phyloP scores from a whole-genome alignment of 2,888 invertebrate genomes.

The Malachius bipustulatus region DNA sequence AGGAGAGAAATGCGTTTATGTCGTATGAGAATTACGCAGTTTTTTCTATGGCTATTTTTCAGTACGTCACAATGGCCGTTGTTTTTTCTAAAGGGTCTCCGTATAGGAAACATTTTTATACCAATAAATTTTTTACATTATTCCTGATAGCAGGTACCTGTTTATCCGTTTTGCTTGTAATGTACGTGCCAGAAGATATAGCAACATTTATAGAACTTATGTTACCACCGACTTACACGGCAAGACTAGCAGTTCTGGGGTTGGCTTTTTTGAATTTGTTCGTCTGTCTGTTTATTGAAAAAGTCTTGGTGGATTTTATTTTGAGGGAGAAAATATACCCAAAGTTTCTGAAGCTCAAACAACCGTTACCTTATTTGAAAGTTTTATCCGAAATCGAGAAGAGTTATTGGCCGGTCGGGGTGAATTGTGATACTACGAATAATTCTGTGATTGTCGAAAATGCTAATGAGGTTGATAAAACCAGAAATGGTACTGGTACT shows the following conservation, averaged over 20 bases:
- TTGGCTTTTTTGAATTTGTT: slow-evolving; percentile 44
- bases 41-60: slow-evolving; percentile 50
- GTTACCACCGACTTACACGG: slow-evolving; percentile 46
- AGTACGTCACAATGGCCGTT: slow-evolving; percentile 52
- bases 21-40: slow-evolving; percentile 52
- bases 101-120: slow-evolving; percentile 48
- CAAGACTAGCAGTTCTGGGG: slow-evolving; percentile 35
- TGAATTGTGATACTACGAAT: too few relatives aligned
- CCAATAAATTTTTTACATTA: slow-evolving; percentile 43
- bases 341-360: neutral
- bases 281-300: slow-evolving; percentile 44
- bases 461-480: too few relatives aligned
- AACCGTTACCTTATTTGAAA: neutral
- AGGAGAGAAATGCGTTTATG: slow-evolving; percentile 30
- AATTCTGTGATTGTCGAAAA: too few relatives aligned
- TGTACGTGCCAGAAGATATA: slow-evolving; percentile 40
- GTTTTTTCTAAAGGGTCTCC: slow-evolving; percentile 56
- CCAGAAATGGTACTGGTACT: too few relatives aligned
- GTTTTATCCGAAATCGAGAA: neutral
- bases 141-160: slow-evolving; percentile 39
- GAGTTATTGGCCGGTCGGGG: slow-evolving; percentile 1
- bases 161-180: slow-evolving; percentile 41
- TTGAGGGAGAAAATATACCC: slow-evolving; percentile 24
- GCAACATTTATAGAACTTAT: slow-evolving; percentile 48
- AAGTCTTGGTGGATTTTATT: slow-evolving; percentile 44